These are phyloP conservation scores for Nematopogon swammerdamellus DNA, from an alignment of 2,888 invertebrate genomes.

Conservation along the genomic window DNA sequence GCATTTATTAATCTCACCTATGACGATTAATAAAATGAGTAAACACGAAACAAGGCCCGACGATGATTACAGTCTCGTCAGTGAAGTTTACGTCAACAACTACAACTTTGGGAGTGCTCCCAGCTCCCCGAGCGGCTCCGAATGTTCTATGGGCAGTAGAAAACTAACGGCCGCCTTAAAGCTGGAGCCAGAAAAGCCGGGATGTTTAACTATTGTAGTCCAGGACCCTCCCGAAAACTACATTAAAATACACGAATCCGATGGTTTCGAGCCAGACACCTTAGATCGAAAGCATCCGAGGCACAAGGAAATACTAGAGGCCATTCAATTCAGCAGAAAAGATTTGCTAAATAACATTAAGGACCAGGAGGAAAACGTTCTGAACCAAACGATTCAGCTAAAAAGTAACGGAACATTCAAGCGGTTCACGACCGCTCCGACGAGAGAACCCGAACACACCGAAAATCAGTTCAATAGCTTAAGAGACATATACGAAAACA, in stretches of 20 bases:
- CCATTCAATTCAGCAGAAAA: conserved; percentile 31
- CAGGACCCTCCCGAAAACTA: conserved; percentile 78
- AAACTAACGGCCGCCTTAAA: conserved; percentile 57
- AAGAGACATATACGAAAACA: conserved; percentile 70
- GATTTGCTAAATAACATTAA: conserved; percentile 30
- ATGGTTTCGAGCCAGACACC: conserved; percentile 83
- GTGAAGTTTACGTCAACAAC: conserved; percentile 75
- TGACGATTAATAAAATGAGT: not conserved
- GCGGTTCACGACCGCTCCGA: conserved; percentile 28
- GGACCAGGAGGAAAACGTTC: conserved; percentile 18
- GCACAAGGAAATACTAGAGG: conserved; percentile 29
- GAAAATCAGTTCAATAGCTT: conserved; percentile 62
- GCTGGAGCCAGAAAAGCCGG: conserved; percentile 59
- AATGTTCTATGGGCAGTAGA: conserved; percentile 56
- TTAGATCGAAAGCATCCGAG: conserved; percentile 72
- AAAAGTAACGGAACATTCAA: conserved; percentile 70
- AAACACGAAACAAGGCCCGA: conserved; percentile 30
- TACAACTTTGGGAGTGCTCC: conserved; percentile 62
- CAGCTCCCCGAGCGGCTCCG: conserved; percentile 56
- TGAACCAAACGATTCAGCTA: conserved; percentile 56
- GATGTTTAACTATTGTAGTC: conserved; percentile 80
- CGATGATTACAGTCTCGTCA: conserved; percentile 66
- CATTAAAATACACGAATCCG: conserved; percentile 72
- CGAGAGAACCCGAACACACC: conserved; percentile 26
- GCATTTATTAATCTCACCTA: conserved; percentile 8